Evolutionary conservation across 2,888 invertebrate genomes (phyloP).

Genomic region (Cantharis rufa): DNA sequence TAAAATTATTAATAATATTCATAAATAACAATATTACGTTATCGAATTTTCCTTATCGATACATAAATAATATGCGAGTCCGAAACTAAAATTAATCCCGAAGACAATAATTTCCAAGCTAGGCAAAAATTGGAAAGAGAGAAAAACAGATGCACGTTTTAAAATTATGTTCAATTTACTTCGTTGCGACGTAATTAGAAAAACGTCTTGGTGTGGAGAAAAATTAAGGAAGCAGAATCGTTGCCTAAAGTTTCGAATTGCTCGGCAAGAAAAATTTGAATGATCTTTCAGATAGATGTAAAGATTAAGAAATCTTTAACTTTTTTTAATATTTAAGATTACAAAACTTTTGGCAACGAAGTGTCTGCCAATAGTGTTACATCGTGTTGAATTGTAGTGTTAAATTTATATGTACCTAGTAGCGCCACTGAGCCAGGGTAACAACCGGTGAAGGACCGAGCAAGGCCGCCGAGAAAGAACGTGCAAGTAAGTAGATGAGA

Average conservation of each 20-base stretch:
- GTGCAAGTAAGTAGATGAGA: neutral
- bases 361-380: neutral
- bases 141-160: neutral
- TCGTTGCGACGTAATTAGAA: neutral
- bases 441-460: constrained; percentile 43
- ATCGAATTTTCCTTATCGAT: neutral
- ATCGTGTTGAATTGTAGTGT: neutral
- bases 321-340: neutral
- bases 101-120: neutral
- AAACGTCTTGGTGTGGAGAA: neutral
- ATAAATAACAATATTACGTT: neutral
- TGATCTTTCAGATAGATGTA: neutral
- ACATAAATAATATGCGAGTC: neutral
- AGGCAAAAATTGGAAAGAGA: neutral
- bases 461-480: constrained; percentile 31
- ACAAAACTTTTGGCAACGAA: neutral
- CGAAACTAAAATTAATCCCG: neutral
- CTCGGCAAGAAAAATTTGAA: neutral
- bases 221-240: neutral
- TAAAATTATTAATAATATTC: neutral
- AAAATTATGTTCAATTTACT: neutral
- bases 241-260: neutral
- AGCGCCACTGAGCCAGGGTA: constrained; percentile 34
- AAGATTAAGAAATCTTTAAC: neutral
- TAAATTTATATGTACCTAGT: neutral